Percentiles rank a stretch among this genome's conserved stretches.
Evolutionary conservation across 1,140 invertebrate species (phyloP).

Genomic region (Panagrolaimus sp.): DNA sequence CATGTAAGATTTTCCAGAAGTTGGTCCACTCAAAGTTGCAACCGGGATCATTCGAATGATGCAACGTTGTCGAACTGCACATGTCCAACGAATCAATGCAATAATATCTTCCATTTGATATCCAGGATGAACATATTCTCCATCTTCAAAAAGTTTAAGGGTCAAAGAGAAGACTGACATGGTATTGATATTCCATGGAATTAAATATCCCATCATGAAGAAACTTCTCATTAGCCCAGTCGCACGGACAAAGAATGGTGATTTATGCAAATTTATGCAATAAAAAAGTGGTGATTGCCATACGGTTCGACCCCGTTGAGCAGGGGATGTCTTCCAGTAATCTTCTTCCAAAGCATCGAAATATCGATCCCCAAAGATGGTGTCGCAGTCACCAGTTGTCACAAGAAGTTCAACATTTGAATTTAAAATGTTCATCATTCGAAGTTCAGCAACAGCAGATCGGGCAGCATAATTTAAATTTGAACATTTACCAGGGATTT

Average conservation of each 20-base stretch:
- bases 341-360: constrained; percentile 46
- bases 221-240: constrained; percentile 40
- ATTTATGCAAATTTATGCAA: too few species aligned
- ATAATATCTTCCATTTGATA: constrained; percentile 53
- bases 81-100: constrained; percentile 46
- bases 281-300: constrained; percentile 50
- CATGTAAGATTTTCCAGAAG: constrained; percentile 35
- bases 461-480: constrained; percentile 46
- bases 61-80: constrained; percentile 38
- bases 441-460: constrained; percentile 31
- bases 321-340: constrained; percentile 34
- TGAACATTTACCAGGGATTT: constrained; percentile 45
- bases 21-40: constrained; percentile 41
- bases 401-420: constrained; percentile 34
- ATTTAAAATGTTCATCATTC: constrained; percentile 19
- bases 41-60: constrained; percentile 37
- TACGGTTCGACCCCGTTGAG: constrained; percentile 37
- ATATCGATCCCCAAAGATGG: constrained; percentile 40
- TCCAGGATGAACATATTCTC: constrained; percentile 46
- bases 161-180: constrained; percentile 47
- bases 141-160: constrained; percentile 39
- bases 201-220: constrained; percentile 50
- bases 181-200: constrained; percentile 51
- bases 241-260: constrained; percentile 53
- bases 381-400: constrained; percentile 46